These are phyloP conservation scores for Sebastes diploproa DNA, from an alignment of 2,797 vertebrate species.

Conservation along the genomic window DNA sequence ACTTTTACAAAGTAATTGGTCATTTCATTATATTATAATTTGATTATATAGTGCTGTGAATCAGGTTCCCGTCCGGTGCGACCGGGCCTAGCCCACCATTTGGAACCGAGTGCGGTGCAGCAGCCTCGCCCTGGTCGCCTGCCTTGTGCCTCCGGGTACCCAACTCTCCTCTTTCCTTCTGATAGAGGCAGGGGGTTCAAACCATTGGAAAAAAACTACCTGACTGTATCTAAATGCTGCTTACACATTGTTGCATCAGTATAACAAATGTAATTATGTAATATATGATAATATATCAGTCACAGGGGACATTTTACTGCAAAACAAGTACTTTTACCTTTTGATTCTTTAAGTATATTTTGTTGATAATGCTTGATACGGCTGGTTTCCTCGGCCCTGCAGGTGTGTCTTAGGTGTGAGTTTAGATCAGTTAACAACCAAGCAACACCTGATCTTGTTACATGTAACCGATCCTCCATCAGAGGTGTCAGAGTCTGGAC, in stretches of 20 bases:
- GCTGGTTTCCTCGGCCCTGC: neutral
- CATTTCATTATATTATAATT: too few relatives aligned
- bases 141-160: too few relatives aligned
- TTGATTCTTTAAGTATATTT: neutral
- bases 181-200: too few relatives aligned
- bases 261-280: neutral
- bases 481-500: constrained; percentile 67
- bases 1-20: too few relatives aligned
- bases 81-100: too few relatives aligned
- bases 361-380: neutral
- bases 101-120: too few relatives aligned
- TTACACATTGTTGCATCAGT: neutral
- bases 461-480: constrained; percentile 53
- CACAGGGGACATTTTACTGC: neutral
- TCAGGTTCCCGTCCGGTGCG: too few relatives aligned
- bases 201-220: neutral
- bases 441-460: constrained; percentile 66
- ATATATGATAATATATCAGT: neutral
- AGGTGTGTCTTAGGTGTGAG: neutral
- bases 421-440: constrained; percentile 37
- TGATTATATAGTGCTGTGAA: too few relatives aligned
- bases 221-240: neutral
- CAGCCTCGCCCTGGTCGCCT: too few relatives aligned
- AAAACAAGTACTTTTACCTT: neutral
- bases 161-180: too few relatives aligned